Base-by-base conservation (phyloP, 2,888 invertebrate species). In the Drosophila rubida region DNA sequence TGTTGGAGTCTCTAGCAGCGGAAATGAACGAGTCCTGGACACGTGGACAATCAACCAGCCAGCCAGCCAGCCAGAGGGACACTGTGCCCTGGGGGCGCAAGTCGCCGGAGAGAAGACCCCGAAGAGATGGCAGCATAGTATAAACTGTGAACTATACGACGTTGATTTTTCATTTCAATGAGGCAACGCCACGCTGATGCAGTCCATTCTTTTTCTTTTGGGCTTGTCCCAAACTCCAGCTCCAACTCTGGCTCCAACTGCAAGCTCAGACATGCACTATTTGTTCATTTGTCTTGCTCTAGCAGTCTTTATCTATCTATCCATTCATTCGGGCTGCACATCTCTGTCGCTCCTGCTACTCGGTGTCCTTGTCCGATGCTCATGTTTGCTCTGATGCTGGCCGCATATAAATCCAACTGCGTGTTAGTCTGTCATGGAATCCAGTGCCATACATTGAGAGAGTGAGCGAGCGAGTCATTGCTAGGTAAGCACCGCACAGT, bases 81-180 rank as follows among this genome's bases (percentile, higher is more conserved):
- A 8, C 22, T 4, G 11, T 16, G 27, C 2, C 35, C 32, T 8
- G 6, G 22, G 41, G 30, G 39, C 11, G 11, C 16, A 11, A 30
- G 9, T 35, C 13, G 6, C 13, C 19, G 19, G 1, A 2, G 19
- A 4, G 35, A 8, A 8, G 16, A 19, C 14, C 11, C 13, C 27
- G 9, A 6, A 11, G 30, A 8, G 14, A 27, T 23, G 27, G 5
- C 48, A 44, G 58, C 59, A 14, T 68, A 32, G 11, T 32, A 55
- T 25, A 44, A 53, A 49, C 76, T 67, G 57, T 49, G 71, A 72
- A 64, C 68, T 67, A 50, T 82, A 63, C 61, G 70, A 80, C 73
- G 83, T 84, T 81, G 83, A 83, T 87, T 78, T 87, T 82, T 85
- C 86, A 87, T 87, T 87, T 73, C 75, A 75, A 59, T 72, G 49